A percentile compares a stretch with the other conserved stretches of the same genome.
Evolutionary conservation across 2,113 vertebrate species (phyloP).

Genomic region (Motacilla alba): DNA sequence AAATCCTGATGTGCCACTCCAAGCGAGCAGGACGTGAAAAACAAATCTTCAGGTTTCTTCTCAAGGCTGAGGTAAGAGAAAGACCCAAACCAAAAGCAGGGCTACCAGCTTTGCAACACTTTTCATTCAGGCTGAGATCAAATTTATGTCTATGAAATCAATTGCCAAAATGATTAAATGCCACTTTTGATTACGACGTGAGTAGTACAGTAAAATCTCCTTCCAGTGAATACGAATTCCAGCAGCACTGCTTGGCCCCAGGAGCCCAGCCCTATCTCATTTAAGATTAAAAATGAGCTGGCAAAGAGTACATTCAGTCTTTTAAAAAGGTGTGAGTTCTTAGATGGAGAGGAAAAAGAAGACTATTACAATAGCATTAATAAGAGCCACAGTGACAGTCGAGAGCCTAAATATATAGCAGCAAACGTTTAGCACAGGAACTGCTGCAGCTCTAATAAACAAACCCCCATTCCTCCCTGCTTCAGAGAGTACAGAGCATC

Average conservation of each 20-base stretch:
- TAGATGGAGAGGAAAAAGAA: slow-evolving; percentile 35
- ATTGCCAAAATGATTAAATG: slow-evolving; percentile 32
- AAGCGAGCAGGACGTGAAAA: background rate
- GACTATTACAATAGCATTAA: slow-evolving; percentile 1
- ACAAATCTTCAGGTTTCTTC: background rate
- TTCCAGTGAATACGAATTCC: background rate
- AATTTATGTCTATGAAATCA: slow-evolving; percentile 20
- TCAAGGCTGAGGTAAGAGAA: background rate
- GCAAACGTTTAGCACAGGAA: slow-evolving; percentile 5
- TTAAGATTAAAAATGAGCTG: slow-evolving; percentile 55
- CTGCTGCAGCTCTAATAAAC: slow-evolving; percentile 31
- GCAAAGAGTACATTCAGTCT: slow-evolving; percentile 16
- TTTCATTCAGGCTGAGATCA: background rate
- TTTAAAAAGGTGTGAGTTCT: slow-evolving; percentile 58
- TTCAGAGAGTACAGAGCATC: slow-evolving; percentile 7
- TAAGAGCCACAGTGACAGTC: slow-evolving; percentile 5
- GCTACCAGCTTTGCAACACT: background rate
- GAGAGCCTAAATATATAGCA: slow-evolving; percentile 32
- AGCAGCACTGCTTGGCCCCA: background rate
- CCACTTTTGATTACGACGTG: background rate
- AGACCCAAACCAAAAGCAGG: background rate
- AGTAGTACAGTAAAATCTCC: background rate
- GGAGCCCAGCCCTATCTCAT: slow-evolving; percentile 19
- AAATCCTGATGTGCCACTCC: background rate
- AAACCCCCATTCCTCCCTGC: background rate